These are phyloP conservation scores for Lissonota sp. DNA, from an alignment of 2,888 invertebrate species.

Conservation along the genomic window DNA sequence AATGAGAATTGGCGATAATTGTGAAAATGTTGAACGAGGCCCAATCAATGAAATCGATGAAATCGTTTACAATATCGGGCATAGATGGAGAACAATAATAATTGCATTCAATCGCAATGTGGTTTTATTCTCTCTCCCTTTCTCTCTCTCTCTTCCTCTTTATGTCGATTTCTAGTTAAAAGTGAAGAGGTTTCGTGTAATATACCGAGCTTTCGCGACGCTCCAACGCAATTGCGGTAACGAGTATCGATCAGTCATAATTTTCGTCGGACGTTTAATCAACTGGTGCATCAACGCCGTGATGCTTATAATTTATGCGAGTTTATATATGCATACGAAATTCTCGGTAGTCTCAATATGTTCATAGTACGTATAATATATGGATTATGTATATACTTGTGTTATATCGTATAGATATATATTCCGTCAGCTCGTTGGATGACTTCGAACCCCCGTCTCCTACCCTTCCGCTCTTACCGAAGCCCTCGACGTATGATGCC, in stretches of 20 bases:
- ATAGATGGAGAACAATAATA: too few species aligned
- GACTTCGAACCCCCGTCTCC: slow-evolving; percentile 10
- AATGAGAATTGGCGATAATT: too few species aligned
- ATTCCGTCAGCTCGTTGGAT: slow-evolving; percentile 12
- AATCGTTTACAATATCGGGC: too few species aligned
- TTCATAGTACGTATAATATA: neutral
- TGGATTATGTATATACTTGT: slow-evolving; percentile 7
- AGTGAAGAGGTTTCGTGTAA: slow-evolving; percentile 31
- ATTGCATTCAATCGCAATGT: neutral
- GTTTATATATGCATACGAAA: neutral
- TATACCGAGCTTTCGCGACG: slow-evolving; percentile 52
- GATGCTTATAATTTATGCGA: slow-evolving; percentile 62
- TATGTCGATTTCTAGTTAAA: neutral
- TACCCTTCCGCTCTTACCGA: neutral
- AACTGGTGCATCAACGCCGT: slow-evolving; percentile 64
- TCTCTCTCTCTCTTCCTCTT: neutral
- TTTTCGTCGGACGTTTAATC: slow-evolving; percentile 75
- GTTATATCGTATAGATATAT: neutral
- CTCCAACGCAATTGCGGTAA: slow-evolving; percentile 63
- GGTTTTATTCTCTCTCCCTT: neutral
- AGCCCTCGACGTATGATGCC: slow-evolving; percentile 31
- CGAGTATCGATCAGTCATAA: slow-evolving; percentile 74
- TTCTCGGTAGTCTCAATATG: too few species aligned
- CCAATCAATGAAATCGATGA: too few species aligned
- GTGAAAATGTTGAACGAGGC: too few species aligned